Base-by-base conservation (phyloP, 2,888 invertebrate genomes). In the Pemphredon lugubris region DNA sequence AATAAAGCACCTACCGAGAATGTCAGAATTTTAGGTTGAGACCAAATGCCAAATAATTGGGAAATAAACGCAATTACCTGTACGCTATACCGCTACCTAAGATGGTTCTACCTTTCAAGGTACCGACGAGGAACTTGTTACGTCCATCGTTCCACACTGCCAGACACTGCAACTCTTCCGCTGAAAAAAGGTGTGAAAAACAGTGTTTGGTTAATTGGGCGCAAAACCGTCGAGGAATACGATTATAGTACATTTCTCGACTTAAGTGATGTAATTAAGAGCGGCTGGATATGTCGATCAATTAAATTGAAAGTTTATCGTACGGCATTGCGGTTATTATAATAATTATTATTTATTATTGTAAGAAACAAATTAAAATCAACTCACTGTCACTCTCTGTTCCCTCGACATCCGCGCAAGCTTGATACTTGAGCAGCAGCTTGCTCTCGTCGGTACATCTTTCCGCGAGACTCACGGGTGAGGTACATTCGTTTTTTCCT, bases 101-200 rank as follows among this genome's bases (percentile, higher is more conserved):
- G 23, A 91, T 86, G 79, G 91, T 92, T 58, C 93, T 88, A 30
- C 93, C 89, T n/a, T 94, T 92, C 77, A 96, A 92, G 79, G 93
- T 93, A 0, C 96, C 96, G 51, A 96, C 94, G 47, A 96, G 91
- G 88, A 95, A 96, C 58, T 94, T 91, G 50, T 94, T 94, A 34
- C 95, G 94, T 0, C 96, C 96, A 79, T 96, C 96, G 88, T 94
- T 95, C 96, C 96, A 96, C 14, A 93, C 93, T 2, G 96, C 96
- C 61, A 96, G 90, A 88, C 96, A 96, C 47, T 95, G 93, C 58
- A 96, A 89, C 90, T 96, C 95, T 86, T 96, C 96, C 51, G 94
- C 96, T 95, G 86, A 14, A 86, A 55, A 39, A 6, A 20, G 39
- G n/a, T n/a, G n/a, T n/a, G n/a, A n/a, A n/a, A n/a, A n/a, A n/a